phyloP scores from a whole-genome alignment of 2,888 invertebrate species.

The Leptothorax acervorum region DNA sequence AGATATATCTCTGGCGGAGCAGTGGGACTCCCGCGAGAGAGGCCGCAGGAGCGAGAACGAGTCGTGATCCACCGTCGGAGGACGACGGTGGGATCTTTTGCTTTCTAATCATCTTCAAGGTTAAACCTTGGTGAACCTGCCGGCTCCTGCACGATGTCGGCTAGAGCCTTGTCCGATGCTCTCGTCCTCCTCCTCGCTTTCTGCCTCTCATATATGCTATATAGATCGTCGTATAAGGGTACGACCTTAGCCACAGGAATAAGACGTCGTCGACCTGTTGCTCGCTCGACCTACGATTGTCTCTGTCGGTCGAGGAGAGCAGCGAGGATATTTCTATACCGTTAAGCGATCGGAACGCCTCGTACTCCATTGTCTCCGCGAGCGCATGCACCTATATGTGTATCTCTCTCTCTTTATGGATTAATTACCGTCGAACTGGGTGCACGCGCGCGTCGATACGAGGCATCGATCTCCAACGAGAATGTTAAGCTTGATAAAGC shows the following conservation, averaged over 20 bases:
- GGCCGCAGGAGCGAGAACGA: slow-evolving; percentile 81
- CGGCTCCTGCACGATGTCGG: slow-evolving; percentile 71
- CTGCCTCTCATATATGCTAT: slow-evolving; percentile 57
- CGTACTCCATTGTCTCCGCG: slow-evolving; percentile 71
- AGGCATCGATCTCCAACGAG: slow-evolving; percentile 65
- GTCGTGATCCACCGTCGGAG: slow-evolving; percentile 81
- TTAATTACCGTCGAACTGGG: slow-evolving; percentile 70
- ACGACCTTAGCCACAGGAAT: slow-evolving; percentile 74
- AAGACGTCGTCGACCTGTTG: slow-evolving; percentile 76
- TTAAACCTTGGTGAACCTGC: slow-evolving; percentile 82
- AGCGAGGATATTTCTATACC: slow-evolving; percentile 74
- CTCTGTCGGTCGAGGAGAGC: slow-evolving; percentile 68
- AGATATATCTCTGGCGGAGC: slow-evolving; percentile 67
- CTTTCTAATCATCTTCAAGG: slow-evolving; percentile 85
- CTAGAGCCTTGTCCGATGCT: slow-evolving; percentile 61
- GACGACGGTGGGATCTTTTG: slow-evolving; percentile 81
- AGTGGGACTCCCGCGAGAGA: slow-evolving; percentile 62
- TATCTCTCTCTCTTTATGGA: slow-evolving; percentile 71
- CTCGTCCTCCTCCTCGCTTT: slow-evolving; percentile 1
- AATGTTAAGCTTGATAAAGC: slow-evolving; percentile 63
- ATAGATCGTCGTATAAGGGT: slow-evolving; percentile 72
- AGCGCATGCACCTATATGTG: slow-evolving; percentile 51
- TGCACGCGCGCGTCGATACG: slow-evolving; percentile 56
- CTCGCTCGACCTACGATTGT: slow-evolving; percentile 69
- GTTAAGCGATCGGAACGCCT: slow-evolving; percentile 78